Conservation (phyloP, 2,797 vertebrate species). For the Anabas testudineus region DNA sequence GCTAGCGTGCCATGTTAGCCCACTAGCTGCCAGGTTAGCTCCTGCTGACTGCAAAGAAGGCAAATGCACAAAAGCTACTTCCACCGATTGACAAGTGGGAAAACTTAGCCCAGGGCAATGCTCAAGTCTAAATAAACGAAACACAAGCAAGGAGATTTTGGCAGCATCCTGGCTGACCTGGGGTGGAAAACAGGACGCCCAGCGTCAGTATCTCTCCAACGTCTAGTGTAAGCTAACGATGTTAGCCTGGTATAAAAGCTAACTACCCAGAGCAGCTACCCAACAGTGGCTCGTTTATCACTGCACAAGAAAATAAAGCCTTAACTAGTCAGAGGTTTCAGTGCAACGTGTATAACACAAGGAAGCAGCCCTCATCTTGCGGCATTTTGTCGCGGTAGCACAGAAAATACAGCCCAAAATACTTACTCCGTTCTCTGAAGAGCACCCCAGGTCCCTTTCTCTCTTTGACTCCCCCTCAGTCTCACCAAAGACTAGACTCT, state of each 20-base stretch:
- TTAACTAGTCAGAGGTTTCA: neutral
- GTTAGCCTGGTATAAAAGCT: conserved; percentile 72
- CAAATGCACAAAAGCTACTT: conserved; percentile 41
- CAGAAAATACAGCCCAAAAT: conserved; percentile 45
- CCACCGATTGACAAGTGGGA: conserved; percentile 58
- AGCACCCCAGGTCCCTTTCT: conserved; percentile 77
- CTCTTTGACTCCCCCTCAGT: conserved; percentile 82
- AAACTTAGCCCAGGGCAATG: conserved; percentile 44
- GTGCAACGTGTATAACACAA: conserved; percentile 20
- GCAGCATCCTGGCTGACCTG: conserved; percentile 56
- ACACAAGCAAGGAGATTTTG: conserved; percentile 24
- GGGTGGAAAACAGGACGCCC: conserved; percentile 60
- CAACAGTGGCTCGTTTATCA: conserved; percentile 63
- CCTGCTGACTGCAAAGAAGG: conserved; percentile 39
- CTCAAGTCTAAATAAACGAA: conserved; percentile 6
- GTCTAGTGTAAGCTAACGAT: conserved; percentile 66
- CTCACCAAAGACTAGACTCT: conserved; percentile 80
- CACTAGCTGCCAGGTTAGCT: conserved; percentile 70
- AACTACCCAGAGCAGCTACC: conserved; percentile 65
- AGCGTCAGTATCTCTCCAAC: conserved; percentile 62
- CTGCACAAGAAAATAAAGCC: conserved; percentile 48
- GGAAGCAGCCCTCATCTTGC: neutral
- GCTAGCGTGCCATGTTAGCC: conserved; percentile 69
- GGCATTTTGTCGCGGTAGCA: neutral
- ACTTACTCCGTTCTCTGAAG: conserved; percentile 84